Evolutionary conservation across 2,888 invertebrate species (phyloP), one percentile per base, ranked within the genome.

Genomic region (Mesopsocus fuscifrons): DNA sequence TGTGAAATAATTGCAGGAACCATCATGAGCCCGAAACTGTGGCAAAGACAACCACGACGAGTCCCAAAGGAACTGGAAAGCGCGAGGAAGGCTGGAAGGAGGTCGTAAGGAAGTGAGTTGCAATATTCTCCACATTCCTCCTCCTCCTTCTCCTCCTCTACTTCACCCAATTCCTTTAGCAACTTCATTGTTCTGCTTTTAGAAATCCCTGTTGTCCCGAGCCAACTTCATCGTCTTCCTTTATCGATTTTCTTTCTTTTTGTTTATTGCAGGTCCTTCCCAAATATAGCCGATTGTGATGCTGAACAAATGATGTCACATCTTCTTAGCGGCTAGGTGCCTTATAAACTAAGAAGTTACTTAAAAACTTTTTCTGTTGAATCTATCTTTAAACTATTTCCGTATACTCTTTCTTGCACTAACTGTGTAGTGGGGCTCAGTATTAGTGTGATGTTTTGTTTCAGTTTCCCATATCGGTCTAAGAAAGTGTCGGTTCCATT

Each of bases 61-160:
- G 77, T 51, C 78, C 77, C 1, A 81, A 77, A 55, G 71, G 75
- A 56, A 68, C 64, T 34, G 65, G 64, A 55, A 61, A 77, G 56
- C 71, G 87, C 47, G 81, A 94, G 54, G 92, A 94, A 56, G 94
- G 92, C 9, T 95, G 94, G 94, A 94, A 94, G 59, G 94, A 95
- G 64, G 94, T 94, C 35, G 84, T 85, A 6, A 71, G 88, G 58
- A 88, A 84, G 67, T 85, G 59, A 60, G 64, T 51, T 17, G n/a
- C 13, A 21, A 13, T 16, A 1, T 2, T 21, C 16, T 30, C 8
- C 5, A 18, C 15, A 11, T 21, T 20, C 9, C 9, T 1, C 22
- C 18, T 8, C 20, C 9, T 3, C 6, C 11, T 21, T 8, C 1
- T 17, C 18, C 11, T 20, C 9, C 6, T 11, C 18, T 21, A 15